Conservation (phyloP, 2,113 vertebrate species). For the Balaeniceps rex region DNA sequence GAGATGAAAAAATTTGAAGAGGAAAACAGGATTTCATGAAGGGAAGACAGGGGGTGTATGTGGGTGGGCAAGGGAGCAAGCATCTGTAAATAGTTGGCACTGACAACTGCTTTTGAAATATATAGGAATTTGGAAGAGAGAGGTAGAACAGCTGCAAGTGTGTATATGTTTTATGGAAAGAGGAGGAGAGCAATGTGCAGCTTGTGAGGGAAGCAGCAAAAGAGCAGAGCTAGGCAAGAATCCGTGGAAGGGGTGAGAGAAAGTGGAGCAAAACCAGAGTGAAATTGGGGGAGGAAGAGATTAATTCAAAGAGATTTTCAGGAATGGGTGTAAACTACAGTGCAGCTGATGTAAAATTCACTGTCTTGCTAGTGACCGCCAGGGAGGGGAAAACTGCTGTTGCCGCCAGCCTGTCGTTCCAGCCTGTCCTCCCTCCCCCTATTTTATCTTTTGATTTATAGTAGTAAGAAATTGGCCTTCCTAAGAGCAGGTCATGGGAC, state of each 20-base stretch:
- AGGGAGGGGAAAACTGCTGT: neutral
- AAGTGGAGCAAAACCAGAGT: neutral
- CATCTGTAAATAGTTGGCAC: constrained; percentile 33
- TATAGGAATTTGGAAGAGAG: neutral
- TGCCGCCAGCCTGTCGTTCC: neutral
- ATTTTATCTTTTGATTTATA: constrained; percentile 2
- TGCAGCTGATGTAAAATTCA: neutral
- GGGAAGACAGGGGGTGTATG: neutral
- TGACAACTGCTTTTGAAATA: neutral
- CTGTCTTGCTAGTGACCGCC: neutral
- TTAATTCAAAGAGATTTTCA: neutral
- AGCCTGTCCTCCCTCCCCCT: neutral
- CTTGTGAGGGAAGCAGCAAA: neutral
- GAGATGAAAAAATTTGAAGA: neutral
- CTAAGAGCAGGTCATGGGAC: neutral
- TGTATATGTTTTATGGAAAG: neutral
- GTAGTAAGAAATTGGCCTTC: neutral
- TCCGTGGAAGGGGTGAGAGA: neutral
- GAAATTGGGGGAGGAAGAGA: neutral
- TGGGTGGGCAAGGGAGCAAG: neutral
- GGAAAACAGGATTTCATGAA: neutral
- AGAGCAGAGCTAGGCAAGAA: neutral
- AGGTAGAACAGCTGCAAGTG: neutral
- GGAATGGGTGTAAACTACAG: neutral
- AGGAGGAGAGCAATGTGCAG: neutral